Conservation (phyloP, 1,140 invertebrate genomes). For the Sitodiplosis mosellana region DNA sequence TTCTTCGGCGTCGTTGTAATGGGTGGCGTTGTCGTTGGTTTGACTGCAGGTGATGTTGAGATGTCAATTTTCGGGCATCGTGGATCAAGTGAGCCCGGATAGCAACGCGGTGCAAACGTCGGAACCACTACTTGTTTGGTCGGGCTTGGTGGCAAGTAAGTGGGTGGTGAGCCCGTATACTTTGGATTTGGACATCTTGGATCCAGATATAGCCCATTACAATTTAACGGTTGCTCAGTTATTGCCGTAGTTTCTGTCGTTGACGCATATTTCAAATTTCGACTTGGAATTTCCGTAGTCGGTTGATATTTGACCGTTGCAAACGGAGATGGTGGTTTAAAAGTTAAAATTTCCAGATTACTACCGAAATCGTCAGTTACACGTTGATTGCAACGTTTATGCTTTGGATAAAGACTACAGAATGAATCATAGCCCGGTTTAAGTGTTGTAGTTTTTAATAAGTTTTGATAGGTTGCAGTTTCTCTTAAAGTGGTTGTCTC, state of each 20-base stretch:
- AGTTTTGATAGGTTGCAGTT: too few relatives aligned
- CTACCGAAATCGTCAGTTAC: neutral
- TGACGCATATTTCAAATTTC: neutral
- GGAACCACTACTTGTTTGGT: neutral
- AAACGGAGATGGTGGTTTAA: neutral
- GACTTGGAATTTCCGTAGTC: too few relatives aligned
- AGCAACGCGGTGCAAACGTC: conserved; percentile 9
- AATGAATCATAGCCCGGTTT: too few relatives aligned
- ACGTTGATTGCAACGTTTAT: neutral
- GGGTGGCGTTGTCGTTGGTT: neutral
- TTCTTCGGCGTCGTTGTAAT: neutral
- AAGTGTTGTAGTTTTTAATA: too few relatives aligned
- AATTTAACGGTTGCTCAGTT: neutral
- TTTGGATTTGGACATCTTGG: neutral
- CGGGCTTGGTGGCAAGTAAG: conserved; percentile 3
- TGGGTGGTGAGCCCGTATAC: conserved; percentile 1
- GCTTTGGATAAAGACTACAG: too few relatives aligned
- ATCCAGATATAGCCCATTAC: neutral
- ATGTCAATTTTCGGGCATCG: conserved; percentile 12
- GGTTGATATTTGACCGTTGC: neutral
- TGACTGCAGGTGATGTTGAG: conserved; percentile 3
- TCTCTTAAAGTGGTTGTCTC: too few relatives aligned
- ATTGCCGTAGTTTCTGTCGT: neutral
- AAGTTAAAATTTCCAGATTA: neutral
- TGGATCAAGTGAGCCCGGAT: conserved; percentile 22